Percentiles rank a stretch among this genome's conserved stretches.
Conservation (phyloP, 2,113 vertebrate genomes). For the Poeciliopsis occidentalis region DNA sequence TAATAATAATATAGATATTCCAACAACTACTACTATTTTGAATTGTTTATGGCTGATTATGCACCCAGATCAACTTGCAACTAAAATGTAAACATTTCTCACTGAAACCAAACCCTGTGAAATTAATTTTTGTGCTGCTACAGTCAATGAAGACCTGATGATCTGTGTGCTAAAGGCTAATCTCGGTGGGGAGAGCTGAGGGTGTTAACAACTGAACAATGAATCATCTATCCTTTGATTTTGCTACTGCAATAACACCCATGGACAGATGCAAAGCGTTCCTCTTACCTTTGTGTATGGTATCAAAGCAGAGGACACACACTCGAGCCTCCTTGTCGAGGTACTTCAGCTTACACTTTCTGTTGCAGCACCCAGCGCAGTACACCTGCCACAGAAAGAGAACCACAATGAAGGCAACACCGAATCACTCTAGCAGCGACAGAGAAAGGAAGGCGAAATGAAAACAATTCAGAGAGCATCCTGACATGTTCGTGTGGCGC, state of each 20-base stretch:
- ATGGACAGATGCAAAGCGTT: not conserved
- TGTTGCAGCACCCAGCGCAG: constrained; percentile 91
- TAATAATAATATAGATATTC: no score
- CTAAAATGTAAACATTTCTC: not conserved
- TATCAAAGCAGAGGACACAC: constrained; percentile 88
- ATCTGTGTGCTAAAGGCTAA: not conserved
- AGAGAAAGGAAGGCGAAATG: not conserved
- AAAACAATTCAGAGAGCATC: not conserved
- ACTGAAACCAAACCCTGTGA: no score
- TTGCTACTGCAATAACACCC: not conserved
- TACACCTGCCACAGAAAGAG: constrained; percentile 84
- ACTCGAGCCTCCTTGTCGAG: constrained; percentile 96
- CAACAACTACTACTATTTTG: no score
- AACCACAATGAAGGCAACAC: not conserved
- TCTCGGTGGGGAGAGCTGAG: not conserved
- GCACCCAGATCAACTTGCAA: not conserved
- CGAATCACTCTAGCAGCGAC: not conserved
- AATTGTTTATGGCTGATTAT: not conserved
- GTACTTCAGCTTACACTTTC: constrained; percentile 91
- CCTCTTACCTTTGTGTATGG: constrained; percentile 89
- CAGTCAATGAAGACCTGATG: not conserved
- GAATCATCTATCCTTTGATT: not conserved
- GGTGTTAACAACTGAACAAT: not conserved
- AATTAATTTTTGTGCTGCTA: not conserved
- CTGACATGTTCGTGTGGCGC: not conserved